phyloP scores from a whole-genome alignment of 1,140 invertebrate genomes.

The Coenobita brevimanus region DNA sequence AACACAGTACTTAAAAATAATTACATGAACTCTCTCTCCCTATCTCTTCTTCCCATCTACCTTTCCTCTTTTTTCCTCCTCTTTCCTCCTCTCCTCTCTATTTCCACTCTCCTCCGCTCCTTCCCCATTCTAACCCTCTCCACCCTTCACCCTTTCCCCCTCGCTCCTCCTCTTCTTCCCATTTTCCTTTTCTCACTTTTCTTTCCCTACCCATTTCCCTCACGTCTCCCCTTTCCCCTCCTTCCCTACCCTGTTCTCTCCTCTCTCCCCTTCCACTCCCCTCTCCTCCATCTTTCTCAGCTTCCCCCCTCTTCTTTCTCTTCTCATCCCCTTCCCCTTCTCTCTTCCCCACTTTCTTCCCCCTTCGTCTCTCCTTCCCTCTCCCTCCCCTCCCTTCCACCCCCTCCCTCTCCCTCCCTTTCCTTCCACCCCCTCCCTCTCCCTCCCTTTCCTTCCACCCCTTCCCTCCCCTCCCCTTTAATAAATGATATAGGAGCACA shows the following conservation, averaged over 20 bases:
- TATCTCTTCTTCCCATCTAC: neutral
- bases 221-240: neutral
- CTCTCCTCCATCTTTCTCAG: neutral
- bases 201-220: neutral
- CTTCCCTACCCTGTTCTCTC: neutral
- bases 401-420: neutral
- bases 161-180: neutral
- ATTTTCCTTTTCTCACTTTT: neutral
- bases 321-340: neutral
- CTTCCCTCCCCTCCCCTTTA: no score
- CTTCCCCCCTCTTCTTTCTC: constrained; percentile 1
- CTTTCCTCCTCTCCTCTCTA: neutral
- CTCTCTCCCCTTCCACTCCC: neutral
- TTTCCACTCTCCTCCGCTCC: no score
- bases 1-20: no score
- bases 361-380: neutral
- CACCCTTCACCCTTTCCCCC: neutral
- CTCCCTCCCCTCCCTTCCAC: neutral
- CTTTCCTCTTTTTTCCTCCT: neutral
- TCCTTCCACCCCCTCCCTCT: neutral
- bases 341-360: neutral
- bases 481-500: no score
- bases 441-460: no score
- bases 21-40: neutral
- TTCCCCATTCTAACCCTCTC: neutral